phyloP scores from a whole-genome alignment of 2,113 vertebrate genomes.

The Antechinus stuartii region DNA sequence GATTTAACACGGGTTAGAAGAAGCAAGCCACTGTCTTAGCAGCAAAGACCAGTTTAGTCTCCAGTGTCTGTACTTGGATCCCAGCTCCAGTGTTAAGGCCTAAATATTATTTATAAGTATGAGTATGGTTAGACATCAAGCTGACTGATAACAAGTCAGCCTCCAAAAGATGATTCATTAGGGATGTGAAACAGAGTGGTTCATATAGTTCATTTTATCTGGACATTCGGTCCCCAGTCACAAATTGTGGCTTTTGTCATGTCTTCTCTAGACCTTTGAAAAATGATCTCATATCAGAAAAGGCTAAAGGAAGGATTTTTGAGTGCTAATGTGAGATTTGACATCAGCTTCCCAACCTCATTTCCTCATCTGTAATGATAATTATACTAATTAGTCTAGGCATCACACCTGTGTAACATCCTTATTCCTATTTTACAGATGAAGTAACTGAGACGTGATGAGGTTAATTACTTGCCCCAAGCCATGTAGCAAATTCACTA shows the following conservation, averaged over 20 bases:
- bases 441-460: slow-evolving; percentile 72
- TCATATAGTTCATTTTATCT: neutral
- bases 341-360: slow-evolving; percentile 56
- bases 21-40: neutral
- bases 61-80: neutral
- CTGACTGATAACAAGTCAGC: slow-evolving; percentile 1
- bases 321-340: neutral
- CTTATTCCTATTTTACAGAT: slow-evolving; percentile 77
- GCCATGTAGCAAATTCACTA: slow-evolving; percentile 22
- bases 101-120: neutral
- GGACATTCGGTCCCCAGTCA: neutral
- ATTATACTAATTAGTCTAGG: slow-evolving; percentile 70
- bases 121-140: neutral
- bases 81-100: neutral
- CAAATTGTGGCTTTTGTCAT: slow-evolving; percentile 17
- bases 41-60: neutral
- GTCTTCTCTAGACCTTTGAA: slow-evolving; percentile 7
- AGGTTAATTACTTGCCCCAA: slow-evolving; percentile 73
- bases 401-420: slow-evolving; percentile 67
- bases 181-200: neutral
- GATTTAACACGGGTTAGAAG: neutral
- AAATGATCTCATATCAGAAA: slow-evolving; percentile 7
- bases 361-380: slow-evolving; percentile 73
- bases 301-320: slow-evolving; percentile 40
- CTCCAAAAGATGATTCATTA: neutral